phyloP scores from a whole-genome alignment of 2,113 vertebrate species.

The Elgaria multicarinata region DNA sequence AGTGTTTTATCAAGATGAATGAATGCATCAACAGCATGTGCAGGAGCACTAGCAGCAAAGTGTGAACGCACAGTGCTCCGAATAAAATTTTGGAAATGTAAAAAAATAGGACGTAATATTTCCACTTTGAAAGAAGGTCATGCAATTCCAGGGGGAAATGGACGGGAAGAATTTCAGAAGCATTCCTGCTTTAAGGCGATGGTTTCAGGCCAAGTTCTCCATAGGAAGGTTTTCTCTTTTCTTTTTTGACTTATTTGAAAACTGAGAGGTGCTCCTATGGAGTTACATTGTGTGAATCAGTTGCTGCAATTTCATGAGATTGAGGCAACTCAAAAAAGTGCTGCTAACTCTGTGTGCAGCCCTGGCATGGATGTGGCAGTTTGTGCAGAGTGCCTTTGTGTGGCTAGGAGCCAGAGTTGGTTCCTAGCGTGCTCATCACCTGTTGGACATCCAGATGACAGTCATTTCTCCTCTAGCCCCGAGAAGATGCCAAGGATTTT shows the following conservation, averaged over 20 bases:
- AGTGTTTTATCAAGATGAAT: not conserved
- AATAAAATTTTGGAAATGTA: not conserved
- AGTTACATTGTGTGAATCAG: not conserved
- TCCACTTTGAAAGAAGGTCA: not conserved
- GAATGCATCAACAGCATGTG: not conserved
- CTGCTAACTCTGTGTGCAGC: not conserved
- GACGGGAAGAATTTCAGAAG: not conserved
- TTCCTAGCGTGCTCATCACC: too few species aligned
- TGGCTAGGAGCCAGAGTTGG: too few species aligned
- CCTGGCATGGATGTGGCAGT: not conserved
- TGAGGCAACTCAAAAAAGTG: not conserved
- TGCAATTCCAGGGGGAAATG: not conserved
- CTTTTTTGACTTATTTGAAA: too few species aligned
- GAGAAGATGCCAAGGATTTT: not conserved
- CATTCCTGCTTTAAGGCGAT: too few species aligned
- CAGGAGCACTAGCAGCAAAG: not conserved
- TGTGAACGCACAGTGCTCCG: not conserved
- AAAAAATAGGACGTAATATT: not conserved
- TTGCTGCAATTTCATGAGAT: not conserved
- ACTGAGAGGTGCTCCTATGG: too few species aligned
- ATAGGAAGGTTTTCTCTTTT: too few species aligned
- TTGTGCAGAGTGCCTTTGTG: too few species aligned
- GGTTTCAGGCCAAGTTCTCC: not conserved
- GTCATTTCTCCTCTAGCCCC: too few species aligned
- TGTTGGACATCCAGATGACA: too few species aligned